Evolutionary conservation across 1,140 invertebrate genomes (phyloP), one percentile per base, ranked within the genome.

Genomic region (Leucophenga varia): DNA sequence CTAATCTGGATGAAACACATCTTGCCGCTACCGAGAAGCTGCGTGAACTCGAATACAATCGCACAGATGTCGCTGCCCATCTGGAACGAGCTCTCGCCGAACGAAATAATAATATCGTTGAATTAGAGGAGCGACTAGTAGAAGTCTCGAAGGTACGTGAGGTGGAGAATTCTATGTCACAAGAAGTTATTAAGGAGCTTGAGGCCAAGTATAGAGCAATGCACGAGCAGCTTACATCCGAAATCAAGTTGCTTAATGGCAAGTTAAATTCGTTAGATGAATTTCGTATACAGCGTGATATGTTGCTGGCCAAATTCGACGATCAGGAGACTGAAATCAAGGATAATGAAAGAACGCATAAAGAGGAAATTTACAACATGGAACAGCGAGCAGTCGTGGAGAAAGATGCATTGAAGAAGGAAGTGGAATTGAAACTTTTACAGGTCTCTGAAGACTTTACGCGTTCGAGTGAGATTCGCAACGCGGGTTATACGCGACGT

Each of bases 241-340:
- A 95, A 80, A 89, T 92, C 38, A 92, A 92, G 79, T 76, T 93
- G 5, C 71, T 86, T 37, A 89, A 85, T 64, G 91, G 90, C 40
- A 93, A 93, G 78, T 69, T 94, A 6, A 91, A 90, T 56, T 86
- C 90, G 0, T 68, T 94, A 48, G 91, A 95, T 71, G 91, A 94
- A 58, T 95, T 92, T 77, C 81, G 90, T 57, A 77, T 86, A 20
- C 89, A 92, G 50, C 82, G 88, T 52, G 87, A 91, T 50, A 86
- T 92, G 36, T 77, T 94, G 14, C 85, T 92, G 81, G 81, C 80
- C 20, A 92, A 91, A 71, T 93, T 89, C 69, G 86, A 89, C 57
- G 79, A 80, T 20, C 88, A 93, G 77, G 89, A 93, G 67, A 79
- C 84, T 41, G 79, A 83, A 47, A 84, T 91, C 37, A 79, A 82